These are phyloP conservation scores for Peromyscus californicus DNA, from an alignment of 2,113 vertebrate species.

Conservation along the genomic window DNA sequence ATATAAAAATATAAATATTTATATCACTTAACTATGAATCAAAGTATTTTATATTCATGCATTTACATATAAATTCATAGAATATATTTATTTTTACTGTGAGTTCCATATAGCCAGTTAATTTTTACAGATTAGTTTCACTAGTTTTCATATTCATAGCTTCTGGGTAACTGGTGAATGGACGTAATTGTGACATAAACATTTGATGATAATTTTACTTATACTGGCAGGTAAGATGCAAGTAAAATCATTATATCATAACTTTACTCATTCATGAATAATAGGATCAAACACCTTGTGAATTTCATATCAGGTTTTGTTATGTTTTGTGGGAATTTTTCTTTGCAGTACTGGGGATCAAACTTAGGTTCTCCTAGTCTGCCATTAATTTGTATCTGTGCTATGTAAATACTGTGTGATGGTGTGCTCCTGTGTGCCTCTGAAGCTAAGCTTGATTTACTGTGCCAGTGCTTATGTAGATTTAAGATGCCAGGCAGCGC, in stretches of 20 bases:
- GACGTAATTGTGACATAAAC: neutral
- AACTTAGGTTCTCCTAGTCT: neutral
- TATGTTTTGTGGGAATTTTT: neutral
- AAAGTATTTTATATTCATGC: neutral
- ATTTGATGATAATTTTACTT: constrained; percentile 25
- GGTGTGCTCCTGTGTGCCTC: neutral
- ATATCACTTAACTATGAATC: neutral
- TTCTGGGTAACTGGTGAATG: neutral
- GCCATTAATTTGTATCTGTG: neutral
- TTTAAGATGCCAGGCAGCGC: neutral
- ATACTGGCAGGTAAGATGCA: neutral
- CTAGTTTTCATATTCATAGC: neutral
- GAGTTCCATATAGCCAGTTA: constrained; percentile 2
- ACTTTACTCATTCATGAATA: neutral
- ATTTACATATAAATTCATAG: neutral
- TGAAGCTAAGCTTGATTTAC: neutral
- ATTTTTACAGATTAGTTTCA: neutral
- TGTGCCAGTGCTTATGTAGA: neutral
- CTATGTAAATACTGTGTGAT: neutral
- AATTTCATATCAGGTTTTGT: neutral
- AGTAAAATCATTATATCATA: neutral
- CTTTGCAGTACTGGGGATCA: neutral
- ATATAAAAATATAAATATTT: neutral
- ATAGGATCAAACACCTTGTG: neutral
- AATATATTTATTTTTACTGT: neutral